phyloP scores from a whole-genome alignment of 2,888 invertebrate species.

The Bombyx huttoni region DNA sequence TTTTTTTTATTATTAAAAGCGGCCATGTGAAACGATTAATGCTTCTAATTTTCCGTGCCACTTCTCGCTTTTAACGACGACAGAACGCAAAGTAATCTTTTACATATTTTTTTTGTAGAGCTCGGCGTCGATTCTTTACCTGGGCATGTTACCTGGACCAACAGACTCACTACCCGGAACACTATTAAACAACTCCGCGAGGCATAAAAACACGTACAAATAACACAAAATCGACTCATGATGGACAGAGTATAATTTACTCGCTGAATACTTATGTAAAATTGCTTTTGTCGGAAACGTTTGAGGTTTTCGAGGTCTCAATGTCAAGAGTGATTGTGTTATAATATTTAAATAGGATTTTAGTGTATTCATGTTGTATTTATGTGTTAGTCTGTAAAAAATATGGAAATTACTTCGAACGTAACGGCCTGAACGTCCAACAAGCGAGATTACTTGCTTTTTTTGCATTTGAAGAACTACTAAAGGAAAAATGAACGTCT shows the following conservation, averaged over 20 bases:
- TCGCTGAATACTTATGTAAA: slow-evolving; percentile 29
- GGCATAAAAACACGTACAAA: slow-evolving; percentile 50
- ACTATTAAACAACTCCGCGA: slow-evolving; percentile 53
- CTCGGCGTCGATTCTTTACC: slow-evolving; percentile 42
- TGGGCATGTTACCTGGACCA: slow-evolving; percentile 50
- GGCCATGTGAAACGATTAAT: slow-evolving; percentile 8
- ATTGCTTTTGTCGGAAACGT: slow-evolving; percentile 21
- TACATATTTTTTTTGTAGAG: slow-evolving; percentile 24
- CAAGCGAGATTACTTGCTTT: slow-evolving; percentile 8
- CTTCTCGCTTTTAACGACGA: slow-evolving; percentile 28
- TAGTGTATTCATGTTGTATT: slow-evolving; percentile 6
- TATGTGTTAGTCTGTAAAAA: slow-evolving; percentile 9
- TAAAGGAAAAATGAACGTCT: background rate
- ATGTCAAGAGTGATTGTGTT: slow-evolving; percentile 1
- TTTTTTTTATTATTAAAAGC: slow-evolving; percentile 11
- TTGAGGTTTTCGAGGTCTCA: slow-evolving; percentile 2
- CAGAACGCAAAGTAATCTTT: slow-evolving; percentile 19
- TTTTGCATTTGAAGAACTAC: background rate
- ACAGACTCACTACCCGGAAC: slow-evolving; percentile 56
- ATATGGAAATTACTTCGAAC: slow-evolving; percentile 12
- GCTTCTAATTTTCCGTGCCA: slow-evolving; percentile 8
- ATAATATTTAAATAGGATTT: background rate
- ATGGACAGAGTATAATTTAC: slow-evolving; percentile 43
- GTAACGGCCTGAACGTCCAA: slow-evolving; percentile 11
- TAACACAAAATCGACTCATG: slow-evolving; percentile 33